phyloP scores from a whole-genome alignment of 2,888 invertebrate species.

The Andrena haemorrhoa region DNA sequence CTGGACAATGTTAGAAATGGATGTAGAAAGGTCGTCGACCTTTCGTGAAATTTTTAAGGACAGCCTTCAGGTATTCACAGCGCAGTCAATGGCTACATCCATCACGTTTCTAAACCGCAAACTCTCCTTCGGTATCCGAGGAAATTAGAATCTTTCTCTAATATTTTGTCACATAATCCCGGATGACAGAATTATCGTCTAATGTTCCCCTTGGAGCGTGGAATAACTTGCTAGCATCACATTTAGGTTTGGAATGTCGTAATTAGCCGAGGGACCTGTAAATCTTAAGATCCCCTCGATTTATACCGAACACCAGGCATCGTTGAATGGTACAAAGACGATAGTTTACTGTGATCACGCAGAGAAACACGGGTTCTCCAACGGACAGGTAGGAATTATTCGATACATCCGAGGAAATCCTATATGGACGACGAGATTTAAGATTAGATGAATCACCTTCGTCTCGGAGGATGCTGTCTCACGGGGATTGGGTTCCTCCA shows the following conservation, averaged over 20 bases:
- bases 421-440: slow-evolving; percentile 73
- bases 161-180: not conserved
- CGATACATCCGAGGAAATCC: slow-evolving; percentile 73
- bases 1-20: not conserved
- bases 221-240: too few relatives aligned
- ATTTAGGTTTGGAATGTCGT: not conserved
- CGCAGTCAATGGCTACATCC: not conserved
- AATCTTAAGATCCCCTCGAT: not conserved
- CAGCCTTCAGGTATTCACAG: not conserved
- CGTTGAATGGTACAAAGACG: slow-evolving; percentile 5
- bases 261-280: not conserved
- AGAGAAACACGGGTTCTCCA: slow-evolving; percentile 29
- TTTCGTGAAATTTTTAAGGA: not conserved
- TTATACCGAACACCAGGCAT: not conserved
- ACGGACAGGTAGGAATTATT: slow-evolving; percentile 69
- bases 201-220: not conserved
- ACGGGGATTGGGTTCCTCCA: slow-evolving; percentile 74
- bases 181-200: not conserved
- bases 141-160: not conserved
- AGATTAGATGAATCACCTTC: slow-evolving; percentile 72
- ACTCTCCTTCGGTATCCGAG: not conserved
- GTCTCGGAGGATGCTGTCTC: slow-evolving; percentile 70
- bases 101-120: not conserved
- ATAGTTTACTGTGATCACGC: slow-evolving; percentile 20
- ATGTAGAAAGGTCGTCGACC: not conserved